Conservation (phyloP, 1,140 invertebrate species). For the Solen grandis region DNA sequence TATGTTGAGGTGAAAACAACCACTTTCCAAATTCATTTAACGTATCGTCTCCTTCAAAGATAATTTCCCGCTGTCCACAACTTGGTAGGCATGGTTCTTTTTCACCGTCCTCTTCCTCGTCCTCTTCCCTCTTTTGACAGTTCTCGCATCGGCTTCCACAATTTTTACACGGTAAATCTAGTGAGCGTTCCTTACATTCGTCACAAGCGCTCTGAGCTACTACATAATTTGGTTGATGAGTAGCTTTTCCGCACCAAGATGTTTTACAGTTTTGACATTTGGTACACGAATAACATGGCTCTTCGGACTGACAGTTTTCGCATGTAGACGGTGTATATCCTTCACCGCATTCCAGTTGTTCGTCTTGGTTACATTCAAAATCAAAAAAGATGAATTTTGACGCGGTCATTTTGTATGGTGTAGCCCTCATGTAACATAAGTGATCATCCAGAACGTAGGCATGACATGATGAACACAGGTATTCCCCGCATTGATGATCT, state of each 20-base stretch:
- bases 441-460: constrained; percentile 17
- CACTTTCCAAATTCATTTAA: constrained; percentile 14
- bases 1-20: constrained; percentile 29
- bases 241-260: no score
- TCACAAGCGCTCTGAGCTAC: constrained; percentile 28
- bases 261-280: no score
- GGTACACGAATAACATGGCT: background rate
- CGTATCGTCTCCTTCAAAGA: constrained; percentile 22
- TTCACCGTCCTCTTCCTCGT: background rate
- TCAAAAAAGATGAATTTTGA: constrained; percentile 15
- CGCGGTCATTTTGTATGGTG: background rate
- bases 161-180: background rate
- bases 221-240: constrained; percentile 43
- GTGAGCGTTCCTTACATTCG: constrained; percentile 17
- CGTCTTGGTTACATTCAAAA: constrained; percentile 34
- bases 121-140: constrained; percentile 5
- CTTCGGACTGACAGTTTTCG: background rate
- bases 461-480: no score
- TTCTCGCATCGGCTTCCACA: constrained; percentile 32
- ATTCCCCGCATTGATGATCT: no score
- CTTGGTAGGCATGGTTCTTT: background rate
- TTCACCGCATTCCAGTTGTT: background rate
- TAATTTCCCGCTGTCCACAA: constrained; percentile 22
- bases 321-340: constrained; percentile 29
- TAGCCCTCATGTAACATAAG: constrained; percentile 21